phyloP scores from a whole-genome alignment of 2,113 vertebrate species.

The Prochilodus magdalenae region DNA sequence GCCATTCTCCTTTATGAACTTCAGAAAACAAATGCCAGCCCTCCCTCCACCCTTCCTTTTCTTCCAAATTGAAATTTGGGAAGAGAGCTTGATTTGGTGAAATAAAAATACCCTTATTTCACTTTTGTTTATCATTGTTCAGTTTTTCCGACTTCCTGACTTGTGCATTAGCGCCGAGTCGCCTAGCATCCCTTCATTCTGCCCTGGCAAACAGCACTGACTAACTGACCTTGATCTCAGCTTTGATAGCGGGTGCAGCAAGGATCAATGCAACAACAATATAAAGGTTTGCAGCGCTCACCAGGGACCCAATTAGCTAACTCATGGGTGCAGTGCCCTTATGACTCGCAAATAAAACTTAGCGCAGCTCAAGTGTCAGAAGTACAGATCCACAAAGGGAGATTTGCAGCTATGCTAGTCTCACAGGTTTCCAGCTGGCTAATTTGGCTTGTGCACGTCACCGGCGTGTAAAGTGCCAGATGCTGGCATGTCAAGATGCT shows the following conservation, averaged over 20 bases:
- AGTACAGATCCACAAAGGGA: neutral
- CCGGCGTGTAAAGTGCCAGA: neutral
- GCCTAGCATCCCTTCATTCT: neutral
- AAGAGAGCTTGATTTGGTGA: neutral
- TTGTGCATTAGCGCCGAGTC: neutral
- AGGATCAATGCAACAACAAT: neutral
- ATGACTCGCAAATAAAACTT: neutral
- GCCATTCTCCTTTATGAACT: neutral
- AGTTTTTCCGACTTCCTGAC: neutral
- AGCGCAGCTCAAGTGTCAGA: neutral
- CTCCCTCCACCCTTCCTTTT: neutral
- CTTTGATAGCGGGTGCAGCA: neutral
- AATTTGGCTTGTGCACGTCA: neutral
- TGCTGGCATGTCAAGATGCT: constrained; percentile 12
- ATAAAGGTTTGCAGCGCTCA: neutral
- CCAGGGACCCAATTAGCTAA: neutral
- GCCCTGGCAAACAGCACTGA: neutral
- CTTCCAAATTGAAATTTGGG: neutral
- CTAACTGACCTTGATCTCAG: neutral
- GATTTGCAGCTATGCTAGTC: neutral
- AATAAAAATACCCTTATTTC: neutral
- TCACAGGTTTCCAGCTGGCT: neutral
- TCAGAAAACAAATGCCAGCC: neutral
- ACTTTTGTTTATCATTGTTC: neutral
- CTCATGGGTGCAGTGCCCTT: neutral